These are phyloP conservation scores for Cichlasoma orientale DNA, from an alignment of 2,797 vertebrate species.

Conservation along the genomic window DNA sequence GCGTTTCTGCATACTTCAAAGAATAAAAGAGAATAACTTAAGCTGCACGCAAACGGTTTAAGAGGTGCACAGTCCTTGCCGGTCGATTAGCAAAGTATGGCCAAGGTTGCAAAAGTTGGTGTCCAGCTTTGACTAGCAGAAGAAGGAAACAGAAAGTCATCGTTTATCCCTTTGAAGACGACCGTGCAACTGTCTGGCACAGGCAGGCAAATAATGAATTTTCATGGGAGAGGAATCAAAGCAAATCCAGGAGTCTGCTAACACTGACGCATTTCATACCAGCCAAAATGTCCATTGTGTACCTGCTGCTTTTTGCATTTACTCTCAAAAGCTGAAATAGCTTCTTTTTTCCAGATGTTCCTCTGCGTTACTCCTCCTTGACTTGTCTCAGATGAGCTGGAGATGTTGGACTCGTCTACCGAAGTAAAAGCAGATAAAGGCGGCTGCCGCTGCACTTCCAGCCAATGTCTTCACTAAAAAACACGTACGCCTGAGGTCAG, in stretches of 20 bases:
- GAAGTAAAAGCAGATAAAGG: slow-evolving; percentile 52
- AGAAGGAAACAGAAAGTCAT: slow-evolving; percentile 44
- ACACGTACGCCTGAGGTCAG: slow-evolving; percentile 55
- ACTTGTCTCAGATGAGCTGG: slow-evolving; percentile 69
- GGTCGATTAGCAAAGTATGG: slow-evolving; percentile 15
- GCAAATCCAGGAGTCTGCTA: slow-evolving; percentile 51
- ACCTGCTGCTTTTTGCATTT: slow-evolving; percentile 81
- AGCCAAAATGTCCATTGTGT: slow-evolving; percentile 70
- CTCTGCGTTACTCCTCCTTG: slow-evolving; percentile 58
- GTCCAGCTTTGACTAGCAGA: slow-evolving; percentile 22
- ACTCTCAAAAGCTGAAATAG: slow-evolving; percentile 60
- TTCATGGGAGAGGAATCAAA: slow-evolving; percentile 67
- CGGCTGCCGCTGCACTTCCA: slow-evolving; percentile 59
- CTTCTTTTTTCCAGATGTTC: slow-evolving; percentile 78
- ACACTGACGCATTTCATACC: slow-evolving; percentile 64
- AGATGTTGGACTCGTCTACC: slow-evolving; percentile 60
- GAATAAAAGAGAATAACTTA: slow-evolving; percentile 7
- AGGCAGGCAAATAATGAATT: slow-evolving; percentile 63
- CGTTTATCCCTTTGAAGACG: slow-evolving; percentile 52
- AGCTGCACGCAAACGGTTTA: slow-evolving; percentile 5
- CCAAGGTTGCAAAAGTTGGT: slow-evolving; percentile 1
- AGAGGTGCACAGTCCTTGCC: slow-evolving; percentile 5
- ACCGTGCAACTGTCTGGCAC: slow-evolving; percentile 52
- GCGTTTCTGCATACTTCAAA: slow-evolving; percentile 24
- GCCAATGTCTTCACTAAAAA: slow-evolving; percentile 28